These are phyloP conservation scores for Thunnus albacares DNA, from an alignment of 2,797 vertebrate species.

Conservation along the genomic window DNA sequence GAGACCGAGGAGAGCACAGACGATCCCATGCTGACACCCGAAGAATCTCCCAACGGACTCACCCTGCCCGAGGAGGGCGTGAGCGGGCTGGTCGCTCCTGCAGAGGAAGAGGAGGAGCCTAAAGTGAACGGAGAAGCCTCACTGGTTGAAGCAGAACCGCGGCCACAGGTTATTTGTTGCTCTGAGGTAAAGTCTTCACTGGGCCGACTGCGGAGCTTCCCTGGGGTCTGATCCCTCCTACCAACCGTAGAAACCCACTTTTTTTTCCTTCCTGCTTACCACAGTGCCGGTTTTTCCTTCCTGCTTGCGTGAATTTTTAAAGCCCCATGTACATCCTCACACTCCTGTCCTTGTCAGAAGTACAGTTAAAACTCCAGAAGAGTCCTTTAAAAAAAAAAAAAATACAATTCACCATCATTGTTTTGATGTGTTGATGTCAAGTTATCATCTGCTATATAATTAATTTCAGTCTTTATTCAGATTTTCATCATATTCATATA, in stretches of 20 bases:
- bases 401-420: background rate
- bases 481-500: slow-evolving; percentile 17
- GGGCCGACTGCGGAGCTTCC: slow-evolving; percentile 74
- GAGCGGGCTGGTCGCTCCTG: slow-evolving; percentile 59
- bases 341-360: slow-evolving; percentile 6
- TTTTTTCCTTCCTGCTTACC: slow-evolving; percentile 69
- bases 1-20: slow-evolving; percentile 76
- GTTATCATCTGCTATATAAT: slow-evolving; percentile 5
- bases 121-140: slow-evolving; percentile 94
- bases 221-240: slow-evolving; percentile 66
- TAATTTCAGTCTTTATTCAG: slow-evolving; percentile 1
- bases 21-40: slow-evolving; percentile 63
- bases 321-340: slow-evolving; percentile 67
- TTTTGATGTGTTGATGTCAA: slow-evolving; percentile 41
- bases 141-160: slow-evolving; percentile 88
- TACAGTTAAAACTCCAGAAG: slow-evolving; percentile 4
- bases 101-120: slow-evolving; percentile 85
- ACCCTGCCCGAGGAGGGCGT: slow-evolving; percentile 67
- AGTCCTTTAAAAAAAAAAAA: background rate
- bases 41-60: slow-evolving; percentile 80
- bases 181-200: slow-evolving; percentile 95
- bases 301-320: slow-evolving; percentile 78
- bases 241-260: slow-evolving; percentile 74
- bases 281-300: slow-evolving; percentile 84
- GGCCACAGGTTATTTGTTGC: slow-evolving; percentile 98